Percentiles rank a stretch among this genome's conserved stretches.
phyloP scores from a whole-genome alignment of 2,888 invertebrate genomes.

The Pherbina coryleti region DNA sequence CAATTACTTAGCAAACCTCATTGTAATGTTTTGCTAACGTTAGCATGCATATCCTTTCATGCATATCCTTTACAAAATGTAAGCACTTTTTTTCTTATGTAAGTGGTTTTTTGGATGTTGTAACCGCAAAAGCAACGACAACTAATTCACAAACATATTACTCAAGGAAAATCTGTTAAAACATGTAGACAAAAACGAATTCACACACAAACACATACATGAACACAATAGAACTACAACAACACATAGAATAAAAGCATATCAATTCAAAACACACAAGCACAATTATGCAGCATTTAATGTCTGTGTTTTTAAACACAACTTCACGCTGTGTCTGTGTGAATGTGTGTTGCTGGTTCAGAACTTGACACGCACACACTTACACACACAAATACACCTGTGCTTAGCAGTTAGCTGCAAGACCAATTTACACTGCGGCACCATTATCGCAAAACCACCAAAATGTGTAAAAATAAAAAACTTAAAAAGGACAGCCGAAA shows the following conservation, averaged over 20 bases:
- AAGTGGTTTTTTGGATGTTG: not conserved
- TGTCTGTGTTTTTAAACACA: constrained; percentile 21
- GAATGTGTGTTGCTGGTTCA: not conserved
- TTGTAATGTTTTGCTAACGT: not conserved
- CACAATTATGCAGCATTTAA: constrained; percentile 26
- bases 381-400: not conserved
- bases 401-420: not conserved
- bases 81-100: not conserved
- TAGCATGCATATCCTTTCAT: not conserved
- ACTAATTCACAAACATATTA: constrained; percentile 34
- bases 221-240: not conserved
- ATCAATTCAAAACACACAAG: not conserved
- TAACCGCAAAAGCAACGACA: constrained; percentile 21
- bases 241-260: not conserved
- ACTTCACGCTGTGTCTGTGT: not conserved
- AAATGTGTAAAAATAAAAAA: constrained; percentile 5
- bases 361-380: not conserved
- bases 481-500: not conserved
- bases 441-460: constrained; percentile 33
- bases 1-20: constrained; percentile 31
- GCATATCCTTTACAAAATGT: not conserved
- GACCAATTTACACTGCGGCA: constrained; percentile 37
- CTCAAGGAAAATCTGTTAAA: constrained; percentile 33
- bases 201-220: not conserved
- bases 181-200: not conserved